A percentile compares a stretch with the other conserved stretches of the same genome.
Conservation (phyloP, 2,888 invertebrate species). For the Calephelis perditalis region DNA sequence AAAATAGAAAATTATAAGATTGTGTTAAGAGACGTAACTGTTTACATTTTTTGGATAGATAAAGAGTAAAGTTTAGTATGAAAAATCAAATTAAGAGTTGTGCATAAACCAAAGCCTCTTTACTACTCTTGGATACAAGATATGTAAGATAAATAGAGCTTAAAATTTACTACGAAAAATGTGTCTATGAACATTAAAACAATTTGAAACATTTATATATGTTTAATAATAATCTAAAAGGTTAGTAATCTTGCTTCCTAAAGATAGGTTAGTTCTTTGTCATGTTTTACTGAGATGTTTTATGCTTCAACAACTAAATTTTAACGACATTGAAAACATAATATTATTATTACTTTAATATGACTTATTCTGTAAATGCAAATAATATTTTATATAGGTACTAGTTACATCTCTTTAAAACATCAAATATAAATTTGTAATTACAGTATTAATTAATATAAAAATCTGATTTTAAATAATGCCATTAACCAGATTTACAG, state of each 20-base stretch:
- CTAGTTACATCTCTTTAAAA: constrained; percentile 12
- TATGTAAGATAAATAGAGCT: constrained; percentile 35
- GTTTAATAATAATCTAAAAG: constrained; percentile 29
- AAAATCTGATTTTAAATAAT: constrained; percentile 49
- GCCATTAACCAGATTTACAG: constrained; percentile 72
- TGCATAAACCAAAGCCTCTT: constrained; percentile 76
- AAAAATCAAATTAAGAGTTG: constrained; percentile 34
- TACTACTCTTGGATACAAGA: constrained; percentile 53
- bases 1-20: constrained; percentile 49
- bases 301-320: neutral
- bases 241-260: constrained; percentile 4
- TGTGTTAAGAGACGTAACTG: constrained; percentile 14
- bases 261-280: neutral
- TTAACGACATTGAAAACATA: neutral
- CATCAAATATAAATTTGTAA: constrained; percentile 9
- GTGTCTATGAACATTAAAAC: constrained; percentile 29
- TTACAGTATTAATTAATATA: constrained; percentile 25
- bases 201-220: constrained; percentile 27
- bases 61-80: constrained; percentile 20
- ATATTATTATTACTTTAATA: neutral
- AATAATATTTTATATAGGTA: neutral
- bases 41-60: constrained; percentile 14
- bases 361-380: neutral
- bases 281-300: constrained; percentile 13
- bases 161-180: constrained; percentile 18